Conservation (phyloP, 2,888 invertebrate species). For the Orchestes rusci region DNA sequence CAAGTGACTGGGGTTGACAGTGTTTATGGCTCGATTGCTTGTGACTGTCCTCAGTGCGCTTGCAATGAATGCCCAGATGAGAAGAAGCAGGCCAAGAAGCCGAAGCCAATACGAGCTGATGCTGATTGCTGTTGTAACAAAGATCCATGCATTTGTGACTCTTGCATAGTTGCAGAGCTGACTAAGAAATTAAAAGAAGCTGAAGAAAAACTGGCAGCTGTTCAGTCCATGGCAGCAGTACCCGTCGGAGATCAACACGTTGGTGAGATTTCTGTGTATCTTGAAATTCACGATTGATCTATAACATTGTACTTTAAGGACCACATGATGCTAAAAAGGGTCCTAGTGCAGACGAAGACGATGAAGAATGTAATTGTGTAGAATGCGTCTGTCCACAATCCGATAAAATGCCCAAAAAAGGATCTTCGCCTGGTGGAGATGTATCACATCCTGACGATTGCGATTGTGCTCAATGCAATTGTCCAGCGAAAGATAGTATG, state of each 20-base stretch:
- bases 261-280: too few species aligned
- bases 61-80: slow-evolving; percentile 20
- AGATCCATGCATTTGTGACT: slow-evolving; percentile 9
- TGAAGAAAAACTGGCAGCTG: slow-evolving; percentile 6
- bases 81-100: background rate
- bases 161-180: slow-evolving; percentile 8
- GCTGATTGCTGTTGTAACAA: slow-evolving; percentile 12
- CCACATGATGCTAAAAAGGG: too few species aligned
- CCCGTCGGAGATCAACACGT: too few species aligned
- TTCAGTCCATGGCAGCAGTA: too few species aligned
- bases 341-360: background rate
- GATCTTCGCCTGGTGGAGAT: slow-evolving; percentile 4
- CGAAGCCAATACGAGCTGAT: background rate
- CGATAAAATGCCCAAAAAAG: slow-evolving; percentile 1
- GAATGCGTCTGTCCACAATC: slow-evolving; percentile 8
- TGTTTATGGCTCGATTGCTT: slow-evolving; percentile 15
- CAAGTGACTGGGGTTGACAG: slow-evolving; percentile 3
- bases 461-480: slow-evolving; percentile 15
- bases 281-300: too few species aligned
- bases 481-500: slow-evolving; percentile 10
- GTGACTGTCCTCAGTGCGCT: slow-evolving; percentile 17
- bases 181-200: slow-evolving; percentile 7
- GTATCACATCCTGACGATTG: slow-evolving; percentile 18
- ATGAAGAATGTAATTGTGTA: slow-evolving; percentile 12
- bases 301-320: too few species aligned